Percentiles rank a stretch among this genome's conserved stretches.
These are phyloP conservation scores for Heterotis niloticus DNA, from an alignment of 2,113 vertebrate genomes.

Conservation along the genomic window DNA sequence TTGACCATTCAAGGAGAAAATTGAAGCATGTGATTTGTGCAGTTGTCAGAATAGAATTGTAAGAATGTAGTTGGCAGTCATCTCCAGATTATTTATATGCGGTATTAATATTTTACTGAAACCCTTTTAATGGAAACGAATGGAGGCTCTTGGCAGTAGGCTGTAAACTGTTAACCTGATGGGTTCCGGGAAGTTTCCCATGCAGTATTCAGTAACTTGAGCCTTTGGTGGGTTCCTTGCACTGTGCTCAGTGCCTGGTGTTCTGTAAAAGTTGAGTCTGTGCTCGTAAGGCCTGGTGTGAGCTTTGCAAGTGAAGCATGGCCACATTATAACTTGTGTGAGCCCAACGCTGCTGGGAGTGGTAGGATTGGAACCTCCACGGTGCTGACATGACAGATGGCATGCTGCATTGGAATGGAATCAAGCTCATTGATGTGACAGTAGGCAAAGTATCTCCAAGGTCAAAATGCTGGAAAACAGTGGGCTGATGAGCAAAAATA, in stretches of 20 bases:
- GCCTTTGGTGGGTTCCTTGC: neutral
- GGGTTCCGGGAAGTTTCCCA: neutral
- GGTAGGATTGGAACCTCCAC: neutral
- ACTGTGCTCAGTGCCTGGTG: neutral
- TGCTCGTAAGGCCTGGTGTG: neutral
- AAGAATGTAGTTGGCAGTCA: neutral
- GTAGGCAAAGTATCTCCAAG: neutral
- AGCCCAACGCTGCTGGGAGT: neutral
- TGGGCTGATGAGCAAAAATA: neutral
- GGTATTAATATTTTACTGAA: neutral
- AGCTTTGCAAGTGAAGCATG: neutral
- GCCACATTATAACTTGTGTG: neutral
- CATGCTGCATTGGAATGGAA: conserved; percentile 8
- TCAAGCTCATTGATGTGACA: neutral
- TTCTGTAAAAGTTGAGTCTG: neutral
- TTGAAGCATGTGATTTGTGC: neutral
- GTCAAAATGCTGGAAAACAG: neutral
- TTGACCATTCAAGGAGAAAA: neutral
- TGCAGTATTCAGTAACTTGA: neutral
- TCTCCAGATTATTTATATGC: neutral
- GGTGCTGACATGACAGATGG: conserved; percentile 12
- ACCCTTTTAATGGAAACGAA: neutral
- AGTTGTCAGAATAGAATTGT: neutral
- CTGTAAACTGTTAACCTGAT: neutral
- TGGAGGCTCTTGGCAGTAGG: neutral